A percentile compares a stretch with the other conserved stretches of the same genome.
Conservation (phyloP, 2,888 invertebrate genomes). For the Mesochorus sp. region DNA sequence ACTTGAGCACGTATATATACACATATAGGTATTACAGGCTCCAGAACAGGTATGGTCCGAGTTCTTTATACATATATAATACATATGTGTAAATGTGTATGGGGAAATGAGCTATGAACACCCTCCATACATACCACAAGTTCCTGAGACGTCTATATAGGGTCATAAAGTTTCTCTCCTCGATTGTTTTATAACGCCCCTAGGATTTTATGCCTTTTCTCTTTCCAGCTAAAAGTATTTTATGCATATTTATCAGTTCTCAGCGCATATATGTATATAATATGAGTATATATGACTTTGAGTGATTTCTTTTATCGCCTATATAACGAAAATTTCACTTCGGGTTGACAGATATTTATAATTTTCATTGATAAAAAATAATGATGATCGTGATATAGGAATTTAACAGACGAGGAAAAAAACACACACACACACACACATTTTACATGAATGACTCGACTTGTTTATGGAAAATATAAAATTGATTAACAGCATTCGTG, state of each 20-base stretch:
- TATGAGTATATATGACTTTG: neutral
- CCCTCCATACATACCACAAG: neutral
- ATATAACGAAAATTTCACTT: slow-evolving; percentile 8
- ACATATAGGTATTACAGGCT: slow-evolving; percentile 1
- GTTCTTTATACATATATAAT: too few species aligned
- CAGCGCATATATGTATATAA: neutral
- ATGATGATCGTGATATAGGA: neutral
- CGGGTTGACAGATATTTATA: neutral
- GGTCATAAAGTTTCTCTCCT: slow-evolving; percentile 64
- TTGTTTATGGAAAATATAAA: neutral
- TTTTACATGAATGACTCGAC: neutral
- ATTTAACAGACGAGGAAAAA: too few species aligned
- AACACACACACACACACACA: too few species aligned
- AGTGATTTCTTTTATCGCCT: slow-evolving; percentile 16
- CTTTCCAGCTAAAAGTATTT: slow-evolving; percentile 19
- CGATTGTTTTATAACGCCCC: slow-evolving; percentile 71
- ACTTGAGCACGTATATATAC: neutral
- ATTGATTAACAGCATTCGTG: neutral
- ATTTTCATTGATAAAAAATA: neutral
- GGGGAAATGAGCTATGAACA: neutral
- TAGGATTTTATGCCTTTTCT: slow-evolving; percentile 59
- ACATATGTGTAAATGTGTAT: neutral
- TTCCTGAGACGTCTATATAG: slow-evolving; percentile 32
- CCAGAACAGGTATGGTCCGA: slow-evolving; percentile 17
- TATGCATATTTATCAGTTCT: slow-evolving; percentile 36